Evolutionary conservation across 2,888 invertebrate genomes (phyloP).

Genomic region (Lepidocyrtoides sp.): DNA sequence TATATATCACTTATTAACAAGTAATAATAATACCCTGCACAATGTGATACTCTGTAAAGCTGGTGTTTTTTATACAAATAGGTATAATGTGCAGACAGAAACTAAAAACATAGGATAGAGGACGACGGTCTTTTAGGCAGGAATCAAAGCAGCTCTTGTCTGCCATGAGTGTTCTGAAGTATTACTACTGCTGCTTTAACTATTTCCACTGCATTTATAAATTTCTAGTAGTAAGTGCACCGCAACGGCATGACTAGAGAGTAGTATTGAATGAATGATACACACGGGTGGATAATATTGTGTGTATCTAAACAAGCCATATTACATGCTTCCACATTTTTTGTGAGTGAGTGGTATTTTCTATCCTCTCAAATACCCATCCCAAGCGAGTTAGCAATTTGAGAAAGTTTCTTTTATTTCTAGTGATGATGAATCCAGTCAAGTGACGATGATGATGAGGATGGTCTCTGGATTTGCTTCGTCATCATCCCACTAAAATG

Average conservation of each 20-base stretch:
- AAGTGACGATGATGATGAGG: neutral
- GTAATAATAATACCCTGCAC: neutral
- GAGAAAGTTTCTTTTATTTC: conserved; percentile 45
- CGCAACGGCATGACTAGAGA: neutral
- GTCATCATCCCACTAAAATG: conserved; percentile 40
- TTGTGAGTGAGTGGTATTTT: no score
- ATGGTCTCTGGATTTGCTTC: conserved; percentile 43
- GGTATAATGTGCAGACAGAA: neutral
- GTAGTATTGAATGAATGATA: neutral
- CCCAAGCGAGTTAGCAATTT: conserved; percentile 24
- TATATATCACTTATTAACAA: neutral
- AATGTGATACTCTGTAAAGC: neutral
- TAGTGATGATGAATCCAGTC: conserved; percentile 23
- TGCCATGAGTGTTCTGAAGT: neutral
- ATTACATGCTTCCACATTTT: no score
- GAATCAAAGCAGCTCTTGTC: conserved; percentile 20
- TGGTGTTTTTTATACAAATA: neutral
- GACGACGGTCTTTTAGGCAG: conserved; percentile 22
- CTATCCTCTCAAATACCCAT: neutral
- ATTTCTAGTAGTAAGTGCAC: neutral
- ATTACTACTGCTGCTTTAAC: neutral
- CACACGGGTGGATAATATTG: neutral
- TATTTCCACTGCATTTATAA: neutral
- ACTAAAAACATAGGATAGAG: neutral
- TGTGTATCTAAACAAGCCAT: neutral